These are phyloP conservation scores for Melanerpes formicivorus DNA, from an alignment of 2,113 vertebrate species.

Conservation along the genomic window DNA sequence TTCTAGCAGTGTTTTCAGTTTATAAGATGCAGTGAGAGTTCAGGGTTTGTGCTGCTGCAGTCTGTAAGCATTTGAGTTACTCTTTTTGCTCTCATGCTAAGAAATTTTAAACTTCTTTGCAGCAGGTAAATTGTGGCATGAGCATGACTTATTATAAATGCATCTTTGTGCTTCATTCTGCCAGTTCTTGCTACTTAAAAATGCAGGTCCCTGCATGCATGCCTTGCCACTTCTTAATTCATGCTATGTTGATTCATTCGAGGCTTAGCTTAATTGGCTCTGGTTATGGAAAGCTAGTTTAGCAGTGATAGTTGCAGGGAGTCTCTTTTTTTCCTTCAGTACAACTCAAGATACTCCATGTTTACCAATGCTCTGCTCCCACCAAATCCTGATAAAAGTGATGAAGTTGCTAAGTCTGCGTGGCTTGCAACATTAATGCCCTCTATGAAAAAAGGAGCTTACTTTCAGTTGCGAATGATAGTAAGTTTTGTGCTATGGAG, in stretches of 20 bases:
- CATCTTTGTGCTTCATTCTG: conserved; percentile 34
- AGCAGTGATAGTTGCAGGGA: background rate
- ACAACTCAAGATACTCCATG: background rate
- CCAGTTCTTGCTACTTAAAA: conserved; percentile 11
- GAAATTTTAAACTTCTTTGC: background rate
- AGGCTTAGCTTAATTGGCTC: conserved; percentile 37
- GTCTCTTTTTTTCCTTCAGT: background rate
- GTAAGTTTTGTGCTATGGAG: background rate
- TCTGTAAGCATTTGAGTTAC: background rate
- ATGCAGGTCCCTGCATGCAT: conserved; percentile 60
- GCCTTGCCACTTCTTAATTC: conserved; percentile 6
- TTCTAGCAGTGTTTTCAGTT: conserved; percentile 28
- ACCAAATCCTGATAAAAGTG: background rate
- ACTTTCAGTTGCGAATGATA: background rate
- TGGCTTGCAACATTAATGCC: background rate
- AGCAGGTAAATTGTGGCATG: background rate
- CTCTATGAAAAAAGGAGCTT: background rate
- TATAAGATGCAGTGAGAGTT: background rate
- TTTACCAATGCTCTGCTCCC: background rate
- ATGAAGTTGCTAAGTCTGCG: background rate
- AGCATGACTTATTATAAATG: background rate
- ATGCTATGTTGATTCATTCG: conserved; percentile 40
- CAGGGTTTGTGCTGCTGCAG: background rate
- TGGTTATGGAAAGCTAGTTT: background rate
- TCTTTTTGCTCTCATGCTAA: background rate